Base-by-base conservation (phyloP, 2,797 vertebrate genomes). In the Syngnathus acus region DNA sequence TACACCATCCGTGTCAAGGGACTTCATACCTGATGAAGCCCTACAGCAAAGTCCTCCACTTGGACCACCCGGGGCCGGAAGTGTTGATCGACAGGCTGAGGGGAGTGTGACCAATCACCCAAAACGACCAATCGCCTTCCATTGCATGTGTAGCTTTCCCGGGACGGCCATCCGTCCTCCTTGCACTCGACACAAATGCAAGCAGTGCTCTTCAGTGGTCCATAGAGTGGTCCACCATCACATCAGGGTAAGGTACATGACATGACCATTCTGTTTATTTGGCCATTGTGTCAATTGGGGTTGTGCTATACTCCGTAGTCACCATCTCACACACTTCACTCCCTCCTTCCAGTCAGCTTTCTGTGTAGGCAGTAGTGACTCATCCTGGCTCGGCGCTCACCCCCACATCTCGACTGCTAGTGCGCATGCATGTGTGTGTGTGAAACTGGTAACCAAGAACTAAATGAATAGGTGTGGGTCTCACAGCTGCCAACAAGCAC, bases 311-410 rank as follows among this genome's bases (percentile, higher is more conserved):
- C 61, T 77, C 67, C 55, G 75, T 72, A 62, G 74, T 70, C 71
- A 81, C 78, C 26, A 66, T 72, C 74, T 72, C 77, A 68, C 72
- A 74, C 79, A 76, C 70, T 79, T 78, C 73, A 67, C 67, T 67
- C 78, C 71, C 77, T 74, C 77, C 82, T 73, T 78, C 71, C 78
- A 72, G 76, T 74, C 68, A 71, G 86, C 86, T 85, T 87, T 85
- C 84, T 88, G 82, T 88, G 84, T 84, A 86, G 89, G 88, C 83
- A 87, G 80, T 77, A 87, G 89, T 91, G 89, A 91, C 88, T 92
- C 86, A 91, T 86, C 80, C 88, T 78, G 81, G 79, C 87, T 89
- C 84, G 81, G 76, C 79, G 78, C 82, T 85, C 67, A 68, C 74
- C 79, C 79, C 75, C 78, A 70, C 71, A 75, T 88, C 74, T 65